Evolutionary conservation across 2,797 vertebrate species (phyloP).

Genomic region (Malacoctenus gilli): DNA sequence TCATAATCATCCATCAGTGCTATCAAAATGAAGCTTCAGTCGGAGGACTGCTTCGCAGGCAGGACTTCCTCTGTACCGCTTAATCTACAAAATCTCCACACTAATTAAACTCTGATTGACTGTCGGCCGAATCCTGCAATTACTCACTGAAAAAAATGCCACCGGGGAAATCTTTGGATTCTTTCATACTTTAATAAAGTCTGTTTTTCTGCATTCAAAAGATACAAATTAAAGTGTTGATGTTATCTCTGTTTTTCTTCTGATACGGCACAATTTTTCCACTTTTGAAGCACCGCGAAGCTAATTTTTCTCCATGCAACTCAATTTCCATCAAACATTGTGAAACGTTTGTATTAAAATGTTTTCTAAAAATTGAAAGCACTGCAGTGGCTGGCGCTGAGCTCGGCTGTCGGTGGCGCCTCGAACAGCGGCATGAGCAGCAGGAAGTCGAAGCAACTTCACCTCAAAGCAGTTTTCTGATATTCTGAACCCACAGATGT

Average conservation of each 20-base stretch:
- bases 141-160: not conserved
- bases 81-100: slow-evolving; percentile 1
- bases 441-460: too few species aligned
- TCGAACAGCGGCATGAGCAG: too few species aligned
- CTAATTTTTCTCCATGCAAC: too few species aligned
- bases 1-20: slow-evolving; percentile 55
- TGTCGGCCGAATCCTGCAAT: not conserved
- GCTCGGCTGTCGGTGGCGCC: too few species aligned
- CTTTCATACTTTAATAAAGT: not conserved
- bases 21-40: slow-evolving; percentile 42
- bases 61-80: slow-evolving; percentile 8
- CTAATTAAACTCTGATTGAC: slow-evolving; percentile 10
- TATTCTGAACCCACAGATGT: too few species aligned
- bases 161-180: not conserved
- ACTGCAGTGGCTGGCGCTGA: too few species aligned
- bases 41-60: slow-evolving; percentile 1
- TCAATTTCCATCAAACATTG: too few species aligned
- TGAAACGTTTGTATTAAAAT: too few species aligned
- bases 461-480: too few species aligned
- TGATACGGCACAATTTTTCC: too few species aligned
- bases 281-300: too few species aligned
- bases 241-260: not conserved
- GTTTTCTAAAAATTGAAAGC: too few species aligned
- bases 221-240: not conserved
- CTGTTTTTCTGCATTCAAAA: not conserved